A percentile compares a stretch with the other conserved stretches of the same genome.
Conservation (phyloP, 2,113 vertebrate species). For the Cettia cetti region DNA sequence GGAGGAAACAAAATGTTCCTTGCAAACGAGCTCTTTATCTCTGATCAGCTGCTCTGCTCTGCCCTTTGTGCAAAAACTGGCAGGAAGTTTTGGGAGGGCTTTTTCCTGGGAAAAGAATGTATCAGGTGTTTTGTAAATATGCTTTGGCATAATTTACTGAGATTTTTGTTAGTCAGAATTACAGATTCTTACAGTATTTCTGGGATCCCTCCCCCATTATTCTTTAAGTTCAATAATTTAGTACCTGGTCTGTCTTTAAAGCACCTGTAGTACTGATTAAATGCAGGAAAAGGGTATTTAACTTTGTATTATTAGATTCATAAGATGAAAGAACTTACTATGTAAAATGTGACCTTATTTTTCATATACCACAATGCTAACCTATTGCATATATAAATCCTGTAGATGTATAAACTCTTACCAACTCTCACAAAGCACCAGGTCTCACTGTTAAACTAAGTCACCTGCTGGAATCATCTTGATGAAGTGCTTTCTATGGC, state of each 20-base stretch:
- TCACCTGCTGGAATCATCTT: neutral
- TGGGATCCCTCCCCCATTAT: neutral
- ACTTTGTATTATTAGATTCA: neutral
- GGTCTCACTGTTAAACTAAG: neutral
- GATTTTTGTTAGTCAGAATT: neutral
- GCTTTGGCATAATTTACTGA: neutral
- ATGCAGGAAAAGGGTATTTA: neutral
- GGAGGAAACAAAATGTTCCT: neutral
- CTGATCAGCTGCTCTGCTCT: neutral
- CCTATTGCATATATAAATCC: neutral
- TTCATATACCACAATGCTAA: neutral
- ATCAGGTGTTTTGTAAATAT: neutral
- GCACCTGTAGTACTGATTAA: neutral
- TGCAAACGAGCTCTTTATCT: neutral
- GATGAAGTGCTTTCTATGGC: neutral
- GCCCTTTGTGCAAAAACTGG: neutral
- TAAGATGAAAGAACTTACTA: neutral
- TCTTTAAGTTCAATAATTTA: neutral
- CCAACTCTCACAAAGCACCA: neutral
- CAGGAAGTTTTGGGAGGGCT: neutral
- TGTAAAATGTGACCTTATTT: neutral
- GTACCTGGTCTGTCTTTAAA: neutral
- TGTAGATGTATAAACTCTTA: neutral
- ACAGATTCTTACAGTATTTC: neutral
- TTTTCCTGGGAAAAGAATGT: neutral